These are phyloP conservation scores for Pseudobourletiella spinata DNA, from an alignment of 1,140 invertebrate genomes.

Conservation along the genomic window DNA sequence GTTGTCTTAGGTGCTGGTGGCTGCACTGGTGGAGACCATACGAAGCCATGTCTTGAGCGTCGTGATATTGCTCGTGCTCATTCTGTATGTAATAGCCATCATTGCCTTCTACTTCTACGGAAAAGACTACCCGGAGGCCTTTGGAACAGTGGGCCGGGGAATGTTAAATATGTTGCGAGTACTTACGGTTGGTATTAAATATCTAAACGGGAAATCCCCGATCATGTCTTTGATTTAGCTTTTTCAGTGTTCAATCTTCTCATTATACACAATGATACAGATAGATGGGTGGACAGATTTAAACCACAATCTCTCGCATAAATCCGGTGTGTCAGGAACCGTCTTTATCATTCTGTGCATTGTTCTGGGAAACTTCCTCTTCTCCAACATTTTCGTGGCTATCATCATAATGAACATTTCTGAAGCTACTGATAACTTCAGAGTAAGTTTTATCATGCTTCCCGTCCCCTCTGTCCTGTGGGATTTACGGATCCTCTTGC, in stretches of 20 bases:
- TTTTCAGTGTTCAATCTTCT: no score
- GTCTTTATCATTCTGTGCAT: slow-evolving; percentile 30
- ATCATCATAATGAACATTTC: slow-evolving; percentile 40
- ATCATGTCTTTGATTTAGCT: no score
- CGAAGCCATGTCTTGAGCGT: slow-evolving; percentile 28
- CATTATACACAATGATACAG: no score
- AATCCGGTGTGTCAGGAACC: background rate
- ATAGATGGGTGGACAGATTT: slow-evolving; percentile 29
- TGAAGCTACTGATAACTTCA: slow-evolving; percentile 37
- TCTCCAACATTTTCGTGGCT: slow-evolving; percentile 39
- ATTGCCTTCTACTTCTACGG: slow-evolving; percentile 25
- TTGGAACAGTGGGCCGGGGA: slow-evolving; percentile 15
- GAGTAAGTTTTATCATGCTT: slow-evolving; percentile 20
- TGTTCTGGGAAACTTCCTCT: slow-evolving; percentile 38
- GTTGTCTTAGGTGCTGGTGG: slow-evolving; percentile 26
- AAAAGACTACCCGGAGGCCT: background rate
- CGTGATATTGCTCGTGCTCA: slow-evolving; percentile 21
- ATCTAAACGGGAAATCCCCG: no score
- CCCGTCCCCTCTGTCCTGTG: no score
- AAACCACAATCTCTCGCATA: background rate
- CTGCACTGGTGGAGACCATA: slow-evolving; percentile 27
- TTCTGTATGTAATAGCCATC: slow-evolving; percentile 28
- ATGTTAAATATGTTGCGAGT: slow-evolving; percentile 26
- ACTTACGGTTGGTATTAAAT: slow-evolving; percentile 19
- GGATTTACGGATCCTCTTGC: no score